Base-by-base conservation (phyloP, 2,113 vertebrate species). In the Cyrtonyx montezumae region DNA sequence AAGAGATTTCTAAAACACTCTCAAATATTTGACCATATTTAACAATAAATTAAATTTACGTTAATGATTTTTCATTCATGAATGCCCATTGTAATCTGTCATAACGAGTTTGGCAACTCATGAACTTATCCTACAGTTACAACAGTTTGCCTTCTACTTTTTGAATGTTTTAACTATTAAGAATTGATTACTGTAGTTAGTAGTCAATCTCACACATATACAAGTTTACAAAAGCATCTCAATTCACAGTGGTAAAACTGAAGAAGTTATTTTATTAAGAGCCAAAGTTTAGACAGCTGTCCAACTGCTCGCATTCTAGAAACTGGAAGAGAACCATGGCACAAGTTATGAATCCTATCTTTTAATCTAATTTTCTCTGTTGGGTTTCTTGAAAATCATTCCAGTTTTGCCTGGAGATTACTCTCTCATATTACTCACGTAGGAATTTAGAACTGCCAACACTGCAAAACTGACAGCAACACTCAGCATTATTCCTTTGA, bases 41-140 rank as follows among this genome's bases (percentile, higher is more conserved):
- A 40, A 66, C 11, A 25, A 11, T 34, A 28, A 17, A 63, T 93
- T 76, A 62, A 14, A 84, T 45, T 86, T 36, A 28, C 28, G 30
- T 8, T 79, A 61, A 36, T 34, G 32, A 40, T 32, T 79, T 68
- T 21, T 36, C 15, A 28, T 26, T 85, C 25, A 8, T 2, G 3
- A 46, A 11, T 28, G 37, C 9, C 36, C 55, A 36, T 17, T 0
- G 0, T 3, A 14, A 3, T 48, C 40, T 37, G 13, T 9, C 55
- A 25, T 7, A 36, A 51, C 11, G 19, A 56, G 61, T 87, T 28
- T 51, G 42, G 8, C 25, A 53, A 2, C 42, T 40, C 13, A 13
- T 20, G 25, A 67, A 45, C 43, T 63, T 37, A 6, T 3, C 8
- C 36, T 32, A 28, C 19, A 69, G 17, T 21, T 65, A 48, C 15